Evolutionary conservation across 2,888 invertebrate genomes (phyloP).

Genomic region (Pediacus dermestoides): DNA sequence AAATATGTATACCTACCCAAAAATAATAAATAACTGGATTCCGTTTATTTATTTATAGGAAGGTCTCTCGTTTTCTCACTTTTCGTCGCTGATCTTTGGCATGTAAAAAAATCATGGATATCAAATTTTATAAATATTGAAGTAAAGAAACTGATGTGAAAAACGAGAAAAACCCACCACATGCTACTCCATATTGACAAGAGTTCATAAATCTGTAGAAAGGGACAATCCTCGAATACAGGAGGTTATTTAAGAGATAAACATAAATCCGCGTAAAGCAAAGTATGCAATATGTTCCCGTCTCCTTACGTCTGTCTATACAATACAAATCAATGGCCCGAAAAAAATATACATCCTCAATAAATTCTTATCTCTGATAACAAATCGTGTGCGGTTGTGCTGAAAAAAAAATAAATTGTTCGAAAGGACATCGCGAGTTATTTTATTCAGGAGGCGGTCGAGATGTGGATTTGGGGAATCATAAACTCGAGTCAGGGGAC

Average conservation of each 20-base stretch:
- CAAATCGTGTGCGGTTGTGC: slow-evolving; percentile 15
- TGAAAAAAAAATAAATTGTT: slow-evolving; percentile 24
- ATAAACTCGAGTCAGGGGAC: slow-evolving; percentile 37
- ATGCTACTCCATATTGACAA: too few relatives aligned
- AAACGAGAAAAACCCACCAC: too few relatives aligned
- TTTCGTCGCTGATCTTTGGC: too few relatives aligned
- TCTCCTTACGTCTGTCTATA: slow-evolving; percentile 16
- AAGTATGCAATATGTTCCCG: slow-evolving; percentile 28
- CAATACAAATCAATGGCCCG: slow-evolving; percentile 24
- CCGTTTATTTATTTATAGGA: too few relatives aligned
- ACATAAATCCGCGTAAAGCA: slow-evolving; percentile 25
- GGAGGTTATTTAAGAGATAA: slow-evolving; percentile 27
- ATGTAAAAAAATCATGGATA: too few relatives aligned
- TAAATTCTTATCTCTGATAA: slow-evolving; percentile 25
- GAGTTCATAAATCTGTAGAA: slow-evolving; percentile 22
- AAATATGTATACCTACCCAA: too few relatives aligned
- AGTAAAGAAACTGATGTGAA: too few relatives aligned
- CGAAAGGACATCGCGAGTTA: slow-evolving; percentile 29
- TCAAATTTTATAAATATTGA: too few relatives aligned
- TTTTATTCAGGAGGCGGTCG: slow-evolving; percentile 38
- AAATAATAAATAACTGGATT: too few relatives aligned
- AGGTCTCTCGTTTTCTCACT: too few relatives aligned
- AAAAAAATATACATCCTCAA: slow-evolving; percentile 22
- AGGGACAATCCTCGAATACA: slow-evolving; percentile 22
- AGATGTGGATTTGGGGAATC: slow-evolving; percentile 40